phyloP scores from a whole-genome alignment of 2,797 vertebrate genomes.

The Lithobates pipiens region DNA sequence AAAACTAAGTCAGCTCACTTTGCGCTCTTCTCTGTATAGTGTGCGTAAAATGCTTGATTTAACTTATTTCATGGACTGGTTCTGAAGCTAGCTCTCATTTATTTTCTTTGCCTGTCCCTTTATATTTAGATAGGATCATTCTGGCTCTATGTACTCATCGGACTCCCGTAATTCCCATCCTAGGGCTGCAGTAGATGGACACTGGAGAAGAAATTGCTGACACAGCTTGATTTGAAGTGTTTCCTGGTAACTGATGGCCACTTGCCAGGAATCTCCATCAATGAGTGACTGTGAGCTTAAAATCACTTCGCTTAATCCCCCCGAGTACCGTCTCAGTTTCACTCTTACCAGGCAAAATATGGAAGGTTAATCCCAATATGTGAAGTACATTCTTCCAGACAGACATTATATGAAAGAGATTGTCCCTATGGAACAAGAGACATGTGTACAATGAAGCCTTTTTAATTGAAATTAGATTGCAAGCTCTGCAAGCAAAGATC shows the following conservation, averaged over 20 bases:
- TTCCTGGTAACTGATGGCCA: conserved; percentile 48
- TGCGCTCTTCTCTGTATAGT: too few relatives aligned
- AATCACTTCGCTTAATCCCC: conserved; percentile 51
- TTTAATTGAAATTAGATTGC: neutral
- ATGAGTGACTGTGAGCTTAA: conserved; percentile 14
- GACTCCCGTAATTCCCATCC: conserved; percentile 19
- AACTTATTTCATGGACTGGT: too few relatives aligned
- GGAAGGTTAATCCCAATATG: neutral
- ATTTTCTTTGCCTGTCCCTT: neutral
- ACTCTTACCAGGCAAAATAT: conserved; percentile 29
- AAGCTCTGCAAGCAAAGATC: neutral
- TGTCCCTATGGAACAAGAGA: neutral
- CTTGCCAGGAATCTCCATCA: conserved; percentile 54
- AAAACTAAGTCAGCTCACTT: too few relatives aligned
- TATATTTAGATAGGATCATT: neutral
- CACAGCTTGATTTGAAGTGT: conserved; percentile 24
- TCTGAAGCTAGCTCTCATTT: neutral
- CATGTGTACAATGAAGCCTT: neutral
- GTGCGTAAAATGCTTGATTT: too few relatives aligned
- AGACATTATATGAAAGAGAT: neutral
- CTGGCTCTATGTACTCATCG: neutral
- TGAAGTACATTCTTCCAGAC: neutral
- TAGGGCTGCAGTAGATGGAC: conserved; percentile 25
- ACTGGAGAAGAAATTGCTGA: conserved; percentile 44
- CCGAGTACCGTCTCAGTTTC: conserved; percentile 23